A percentile compares a stretch with the other conserved stretches of the same genome.
phyloP scores from a whole-genome alignment of 2,888 invertebrate species.

The Leptinotarsa tumamoca region DNA sequence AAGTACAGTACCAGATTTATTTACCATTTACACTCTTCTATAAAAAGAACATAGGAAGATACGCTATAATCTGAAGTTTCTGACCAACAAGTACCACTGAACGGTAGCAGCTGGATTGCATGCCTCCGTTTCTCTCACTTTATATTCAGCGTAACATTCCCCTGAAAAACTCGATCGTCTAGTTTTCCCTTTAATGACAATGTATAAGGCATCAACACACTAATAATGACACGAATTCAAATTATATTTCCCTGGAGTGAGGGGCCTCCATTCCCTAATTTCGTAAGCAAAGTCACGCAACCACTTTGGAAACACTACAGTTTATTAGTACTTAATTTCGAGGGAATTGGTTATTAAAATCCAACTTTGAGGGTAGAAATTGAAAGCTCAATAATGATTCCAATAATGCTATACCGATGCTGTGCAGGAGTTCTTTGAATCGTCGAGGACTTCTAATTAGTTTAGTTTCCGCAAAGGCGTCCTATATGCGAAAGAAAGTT shows the following conservation, averaged over 20 bases:
- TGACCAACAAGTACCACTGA: not conserved
- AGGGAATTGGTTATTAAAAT: conserved; percentile 39
- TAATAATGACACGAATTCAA: conserved; percentile 28
- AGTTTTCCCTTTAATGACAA: conserved; percentile 9
- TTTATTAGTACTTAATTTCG: conserved; percentile 45
- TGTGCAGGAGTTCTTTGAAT: conserved; percentile 10
- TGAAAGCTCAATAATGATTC: conserved; percentile 38
- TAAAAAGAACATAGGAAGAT: no score
- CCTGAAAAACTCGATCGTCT: not conserved
- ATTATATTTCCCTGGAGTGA: conserved; percentile 38
- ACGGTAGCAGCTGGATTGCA: not conserved
- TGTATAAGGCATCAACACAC: conserved; percentile 20
- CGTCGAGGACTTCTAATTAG: conserved; percentile 9
- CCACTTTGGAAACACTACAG: conserved; percentile 43
- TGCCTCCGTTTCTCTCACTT: not conserved
- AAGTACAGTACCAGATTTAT: no score
- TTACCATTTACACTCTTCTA: no score
- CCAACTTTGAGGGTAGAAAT: conserved; percentile 36
- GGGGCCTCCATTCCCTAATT: conserved; percentile 41
- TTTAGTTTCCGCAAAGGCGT: not conserved
- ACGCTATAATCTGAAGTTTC: no score
- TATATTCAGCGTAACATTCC: not conserved
- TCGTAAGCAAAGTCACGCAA: conserved; percentile 44
- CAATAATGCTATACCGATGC: conserved; percentile 31
- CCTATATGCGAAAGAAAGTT: not conserved